Conservation (phyloP, 2,888 invertebrate species). For the Euproctis similis region DNA sequence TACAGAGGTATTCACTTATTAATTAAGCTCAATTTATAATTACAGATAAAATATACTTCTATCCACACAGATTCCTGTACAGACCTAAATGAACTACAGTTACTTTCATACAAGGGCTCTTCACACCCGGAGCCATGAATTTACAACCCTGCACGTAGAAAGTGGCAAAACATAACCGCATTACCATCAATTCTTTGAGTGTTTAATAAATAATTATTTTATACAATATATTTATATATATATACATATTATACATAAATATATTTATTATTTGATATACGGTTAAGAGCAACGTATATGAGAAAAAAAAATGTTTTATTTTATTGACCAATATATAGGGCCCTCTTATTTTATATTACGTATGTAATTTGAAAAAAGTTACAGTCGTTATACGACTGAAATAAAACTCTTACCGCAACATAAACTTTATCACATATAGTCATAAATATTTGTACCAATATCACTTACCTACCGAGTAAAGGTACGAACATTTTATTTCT, state of each 20-base stretch:
- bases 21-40: slow-evolving; percentile 34
- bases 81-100: too few species aligned
- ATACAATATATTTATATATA: too few species aligned
- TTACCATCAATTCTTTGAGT: too few species aligned
- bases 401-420: slow-evolving; percentile 67
- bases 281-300: slow-evolving; percentile 14
- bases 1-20: too few species aligned
- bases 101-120: too few species aligned
- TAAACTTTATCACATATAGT: slow-evolving; percentile 64
- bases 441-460: slow-evolving; percentile 64
- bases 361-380: slow-evolving; percentile 34
- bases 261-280: not conserved
- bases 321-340: slow-evolving; percentile 42
- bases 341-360: slow-evolving; percentile 33
- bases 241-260: not conserved
- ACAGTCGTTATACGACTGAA: slow-evolving; percentile 49
- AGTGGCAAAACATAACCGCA: too few species aligned
- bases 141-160: too few species aligned
- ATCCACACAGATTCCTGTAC: too few species aligned
- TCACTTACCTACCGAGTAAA: slow-evolving; percentile 45
- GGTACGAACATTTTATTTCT: too few species aligned
- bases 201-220: too few species aligned
- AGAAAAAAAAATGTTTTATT: slow-evolving; percentile 32
- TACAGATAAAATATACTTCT: too few species aligned
- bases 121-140: too few species aligned